Evolutionary conservation across 2,797 vertebrate genomes (phyloP), one percentile per base, ranked within the genome.

Genomic region (Psittacula derbiana): DNA sequence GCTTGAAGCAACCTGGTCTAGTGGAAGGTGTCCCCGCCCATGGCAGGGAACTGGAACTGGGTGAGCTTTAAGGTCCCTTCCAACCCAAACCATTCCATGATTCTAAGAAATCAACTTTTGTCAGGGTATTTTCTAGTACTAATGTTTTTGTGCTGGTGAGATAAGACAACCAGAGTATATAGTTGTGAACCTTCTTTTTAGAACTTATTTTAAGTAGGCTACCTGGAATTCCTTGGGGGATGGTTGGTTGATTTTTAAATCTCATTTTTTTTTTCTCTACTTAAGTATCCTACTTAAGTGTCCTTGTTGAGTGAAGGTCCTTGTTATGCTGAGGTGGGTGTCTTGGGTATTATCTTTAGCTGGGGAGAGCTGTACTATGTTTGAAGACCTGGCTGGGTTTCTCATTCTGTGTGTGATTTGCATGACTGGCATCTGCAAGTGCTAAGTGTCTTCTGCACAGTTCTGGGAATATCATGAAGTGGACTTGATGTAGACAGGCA

Each of bases 361-460:
- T 64, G 33, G 31, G 23, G 25, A 62, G 25, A 62, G 7, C 58
- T 81, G 28, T n/a, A 31, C 10, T 69, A 6, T 16, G 17, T 66
- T 12, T 62, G 50, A 46, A 58, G 10, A 18, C 23, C 30, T 72
- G 49, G 6, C 30, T 80, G 70, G 11, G 5, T 74, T 30, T 92
- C 30, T 53, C 25, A 0, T 44, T 44, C 28, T 38, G 44, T 19
- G 27, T 18, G 47, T 50, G 55, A 57, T 87, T 67, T 71, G 43
- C 21, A 4, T 33, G 52, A 1, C 17, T 23, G 25, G 14, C 8
- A 25, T 60, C 25, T 24, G 2, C 1, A 4, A 55, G 2, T 8
- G 16, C 3, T 12, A 25, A 10, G 17, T 23, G 4, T 8, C 13
- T 33, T 65, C 49, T 67, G 81, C 31, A 14, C 30, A n/a, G 19